Evolutionary conservation across 2,113 vertebrate species (phyloP).

Genomic region (Scortum barcoo): DNA sequence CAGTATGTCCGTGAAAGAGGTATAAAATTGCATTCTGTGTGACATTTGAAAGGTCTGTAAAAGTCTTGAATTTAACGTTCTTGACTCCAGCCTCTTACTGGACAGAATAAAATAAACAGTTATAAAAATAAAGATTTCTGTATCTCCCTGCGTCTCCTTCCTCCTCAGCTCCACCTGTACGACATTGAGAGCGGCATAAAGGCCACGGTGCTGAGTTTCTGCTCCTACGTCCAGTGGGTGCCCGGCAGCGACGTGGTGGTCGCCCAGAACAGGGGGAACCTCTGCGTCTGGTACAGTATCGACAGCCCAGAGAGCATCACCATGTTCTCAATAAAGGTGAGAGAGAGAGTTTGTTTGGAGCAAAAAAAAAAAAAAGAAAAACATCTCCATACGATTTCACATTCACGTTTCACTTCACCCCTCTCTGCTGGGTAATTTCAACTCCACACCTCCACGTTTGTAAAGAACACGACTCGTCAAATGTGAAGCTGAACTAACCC

Average conservation of each 20-base stretch:
- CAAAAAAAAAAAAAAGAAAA: background rate
- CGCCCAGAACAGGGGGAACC: slow-evolving; percentile 91
- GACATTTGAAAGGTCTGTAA: no score
- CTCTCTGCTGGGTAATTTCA: background rate
- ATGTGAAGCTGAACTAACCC: background rate
- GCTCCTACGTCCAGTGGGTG: slow-evolving; percentile 97
- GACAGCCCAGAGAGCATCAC: slow-evolving; percentile 94
- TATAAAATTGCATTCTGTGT: no score
- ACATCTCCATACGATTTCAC: no score
- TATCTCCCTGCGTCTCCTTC: background rate
- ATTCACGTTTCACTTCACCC: no score
- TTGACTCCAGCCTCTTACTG: no score
- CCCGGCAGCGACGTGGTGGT: slow-evolving; percentile 96
- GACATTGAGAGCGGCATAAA: slow-evolving; percentile 87
- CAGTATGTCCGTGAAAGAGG: no score
- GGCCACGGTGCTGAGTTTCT: slow-evolving; percentile 91
- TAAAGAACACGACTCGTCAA: background rate
- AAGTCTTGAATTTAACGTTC: no score
- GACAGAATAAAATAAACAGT: background rate
- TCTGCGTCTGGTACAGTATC: slow-evolving; percentile 97
- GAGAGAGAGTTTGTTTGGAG: background rate
- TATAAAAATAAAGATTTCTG: background rate
- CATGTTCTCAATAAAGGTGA: slow-evolving; percentile 93
- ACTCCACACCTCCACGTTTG: background rate
- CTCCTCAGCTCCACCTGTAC: slow-evolving; percentile 91